These are phyloP conservation scores for Labeo calbasu DNA, from an alignment of 2,797 vertebrate genomes.

Conservation along the genomic window DNA sequence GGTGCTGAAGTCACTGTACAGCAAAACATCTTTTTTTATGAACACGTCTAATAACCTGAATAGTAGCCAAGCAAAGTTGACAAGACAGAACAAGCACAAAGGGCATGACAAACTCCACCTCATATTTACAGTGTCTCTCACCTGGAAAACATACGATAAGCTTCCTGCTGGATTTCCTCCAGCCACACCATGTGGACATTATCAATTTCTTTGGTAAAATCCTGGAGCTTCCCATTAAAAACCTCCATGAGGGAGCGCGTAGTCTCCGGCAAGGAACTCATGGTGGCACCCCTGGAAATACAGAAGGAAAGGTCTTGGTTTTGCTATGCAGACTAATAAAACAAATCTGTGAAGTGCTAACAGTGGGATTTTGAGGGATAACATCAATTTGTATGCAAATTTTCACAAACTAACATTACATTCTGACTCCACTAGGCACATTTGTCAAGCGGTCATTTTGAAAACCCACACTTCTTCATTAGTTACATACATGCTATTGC, in stretches of 20 bases:
- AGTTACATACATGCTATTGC: fast-evolving
- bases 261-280: constrained; percentile 78
- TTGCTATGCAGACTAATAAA: neutral
- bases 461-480: neutral
- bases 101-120: neutral
- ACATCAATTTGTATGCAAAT: neutral
- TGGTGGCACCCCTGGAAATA: constrained; percentile 69
- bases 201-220: constrained; percentile 78
- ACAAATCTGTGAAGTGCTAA: neutral
- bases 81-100: neutral
- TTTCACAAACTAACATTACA: neutral
- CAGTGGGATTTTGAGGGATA: neutral
- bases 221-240: constrained; percentile 77
- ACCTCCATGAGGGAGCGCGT: constrained; percentile 74
- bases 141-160: constrained; percentile 88
- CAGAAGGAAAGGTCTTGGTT: neutral
- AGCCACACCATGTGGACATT: constrained; percentile 90
- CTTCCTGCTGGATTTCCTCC: constrained; percentile 88
- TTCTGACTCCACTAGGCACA: neutral
- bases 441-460: neutral
- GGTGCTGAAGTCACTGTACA: constrained; percentile 82
- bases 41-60: neutral
- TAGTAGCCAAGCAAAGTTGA: neutral
- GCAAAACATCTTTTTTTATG: neutral
- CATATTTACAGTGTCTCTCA: constrained; percentile 55